A percentile compares a stretch with the other conserved stretches of the same genome.
phyloP scores from a whole-genome alignment of 2,888 invertebrate genomes.

The Gibbula magus region DNA sequence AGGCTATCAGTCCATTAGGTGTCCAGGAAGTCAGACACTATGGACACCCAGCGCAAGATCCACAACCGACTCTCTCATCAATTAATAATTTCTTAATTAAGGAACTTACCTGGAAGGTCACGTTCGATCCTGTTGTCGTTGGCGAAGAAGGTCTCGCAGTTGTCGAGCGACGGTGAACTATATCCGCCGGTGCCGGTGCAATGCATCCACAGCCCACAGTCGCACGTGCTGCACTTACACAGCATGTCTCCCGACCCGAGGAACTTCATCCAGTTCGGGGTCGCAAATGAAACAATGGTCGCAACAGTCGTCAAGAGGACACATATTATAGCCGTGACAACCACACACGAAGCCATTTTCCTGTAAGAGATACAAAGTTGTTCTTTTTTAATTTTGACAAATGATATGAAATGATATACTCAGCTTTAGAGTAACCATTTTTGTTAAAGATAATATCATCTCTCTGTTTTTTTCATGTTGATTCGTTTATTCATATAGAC shows the following conservation, averaged over 20 bases:
- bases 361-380: neutral
- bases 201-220: conserved; percentile 65
- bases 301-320: conserved; percentile 68
- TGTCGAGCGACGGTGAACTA: conserved; percentile 52
- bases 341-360: conserved; percentile 62
- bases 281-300: conserved; percentile 66
- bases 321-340: conserved; percentile 65
- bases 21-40: too few species aligned
- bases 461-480: too few species aligned
- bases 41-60: too few species aligned
- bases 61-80: too few species aligned
- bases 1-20: too few species aligned
- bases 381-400: too few species aligned
- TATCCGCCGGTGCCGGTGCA: conserved; percentile 46
- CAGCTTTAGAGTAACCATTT: too few species aligned
- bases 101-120: conserved; percentile 57
- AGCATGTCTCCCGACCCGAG: conserved; percentile 38
- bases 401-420: too few species aligned
- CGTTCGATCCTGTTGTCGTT: conserved; percentile 60
- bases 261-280: conserved; percentile 66
- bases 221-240: conserved; percentile 51
- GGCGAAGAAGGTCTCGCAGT: conserved; percentile 66
- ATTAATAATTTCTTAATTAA: neutral
- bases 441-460: too few species aligned
- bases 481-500: too few species aligned